phyloP scores from a whole-genome alignment of 1,140 invertebrate species.

The Drosophila yakuba region DNA sequence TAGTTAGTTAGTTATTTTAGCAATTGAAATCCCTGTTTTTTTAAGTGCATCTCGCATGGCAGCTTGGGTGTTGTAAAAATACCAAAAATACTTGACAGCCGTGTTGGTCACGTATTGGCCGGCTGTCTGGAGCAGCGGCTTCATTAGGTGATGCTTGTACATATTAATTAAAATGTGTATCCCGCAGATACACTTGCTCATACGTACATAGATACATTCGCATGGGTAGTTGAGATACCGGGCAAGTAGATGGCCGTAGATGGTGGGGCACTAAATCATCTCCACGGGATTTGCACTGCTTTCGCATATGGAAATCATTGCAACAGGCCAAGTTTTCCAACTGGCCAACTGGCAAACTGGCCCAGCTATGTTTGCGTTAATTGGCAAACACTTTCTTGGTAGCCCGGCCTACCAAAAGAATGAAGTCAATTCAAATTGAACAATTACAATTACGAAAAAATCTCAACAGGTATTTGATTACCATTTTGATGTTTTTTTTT shows the following conservation, averaged over 20 bases:
- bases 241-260: constrained; percentile 27
- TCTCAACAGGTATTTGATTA: constrained; percentile 16
- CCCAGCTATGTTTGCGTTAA: constrained; percentile 45
- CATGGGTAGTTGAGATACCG: background rate
- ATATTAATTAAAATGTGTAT: constrained; percentile 78
- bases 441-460: constrained; percentile 52
- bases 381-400: constrained; percentile 46
- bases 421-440: constrained; percentile 53
- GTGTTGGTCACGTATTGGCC: constrained; percentile 65
- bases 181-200: constrained; percentile 49
- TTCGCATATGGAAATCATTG: constrained; percentile 68
- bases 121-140: constrained; percentile 46
- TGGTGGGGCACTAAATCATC: constrained; percentile 73
- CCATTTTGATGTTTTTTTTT: background rate
- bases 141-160: constrained; percentile 79
- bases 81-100: constrained; percentile 72
- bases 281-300: constrained; percentile 64
- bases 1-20: too few species aligned
- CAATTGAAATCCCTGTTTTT: background rate
- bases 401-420: constrained; percentile 31
- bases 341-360: background rate
- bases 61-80: constrained; percentile 76
- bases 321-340: constrained; percentile 39
- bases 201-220: constrained; percentile 4
- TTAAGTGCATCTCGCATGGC: constrained; percentile 1